These are phyloP conservation scores for Pyrgilauda ruficollis DNA, from an alignment of 2,113 vertebrate genomes.

Conservation along the genomic window DNA sequence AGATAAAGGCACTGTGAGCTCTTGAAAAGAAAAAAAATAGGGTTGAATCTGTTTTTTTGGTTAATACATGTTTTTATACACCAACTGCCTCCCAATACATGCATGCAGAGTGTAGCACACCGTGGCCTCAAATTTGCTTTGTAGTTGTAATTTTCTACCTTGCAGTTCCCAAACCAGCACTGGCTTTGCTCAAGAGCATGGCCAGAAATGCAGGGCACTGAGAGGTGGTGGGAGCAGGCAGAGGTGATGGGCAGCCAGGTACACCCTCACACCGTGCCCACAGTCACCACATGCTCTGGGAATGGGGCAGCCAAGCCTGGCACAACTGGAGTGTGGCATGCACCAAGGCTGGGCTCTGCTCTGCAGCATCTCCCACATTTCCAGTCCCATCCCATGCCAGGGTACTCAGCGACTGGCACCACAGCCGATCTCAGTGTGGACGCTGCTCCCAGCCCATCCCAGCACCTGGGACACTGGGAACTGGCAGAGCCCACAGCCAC, in stretches of 20 bases:
- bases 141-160: not conserved
- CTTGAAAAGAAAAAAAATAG: not conserved
- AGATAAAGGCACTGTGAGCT: not conserved
- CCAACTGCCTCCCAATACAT: not conserved
- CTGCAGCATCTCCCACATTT: rapidly evolving
- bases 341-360: rapidly evolving
- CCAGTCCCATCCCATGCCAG: not conserved
- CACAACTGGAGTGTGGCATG: rapidly evolving
- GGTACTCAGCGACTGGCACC: rapidly evolving
- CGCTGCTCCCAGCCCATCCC: not conserved
- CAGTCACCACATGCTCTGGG: rapidly evolving
- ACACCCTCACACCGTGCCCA: rapidly evolving
- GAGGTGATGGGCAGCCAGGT: no score
- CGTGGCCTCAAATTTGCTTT: not conserved
- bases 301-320: not conserved
- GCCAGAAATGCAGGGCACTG: rapidly evolving
- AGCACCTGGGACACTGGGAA: rapidly evolving
- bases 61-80: not conserved
- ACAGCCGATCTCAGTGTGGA: rapidly evolving
- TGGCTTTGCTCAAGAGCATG: not conserved
- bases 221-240: not conserved
- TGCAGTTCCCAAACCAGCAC: rapidly evolving
- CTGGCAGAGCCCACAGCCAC: not conserved
- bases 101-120: rapidly evolving
- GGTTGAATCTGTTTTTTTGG: not conserved